Percentiles rank a stretch among this genome's conserved stretches.
Evolutionary conservation across 2,113 vertebrate genomes (phyloP).

Genomic region (Paraplagusia blochii): DNA sequence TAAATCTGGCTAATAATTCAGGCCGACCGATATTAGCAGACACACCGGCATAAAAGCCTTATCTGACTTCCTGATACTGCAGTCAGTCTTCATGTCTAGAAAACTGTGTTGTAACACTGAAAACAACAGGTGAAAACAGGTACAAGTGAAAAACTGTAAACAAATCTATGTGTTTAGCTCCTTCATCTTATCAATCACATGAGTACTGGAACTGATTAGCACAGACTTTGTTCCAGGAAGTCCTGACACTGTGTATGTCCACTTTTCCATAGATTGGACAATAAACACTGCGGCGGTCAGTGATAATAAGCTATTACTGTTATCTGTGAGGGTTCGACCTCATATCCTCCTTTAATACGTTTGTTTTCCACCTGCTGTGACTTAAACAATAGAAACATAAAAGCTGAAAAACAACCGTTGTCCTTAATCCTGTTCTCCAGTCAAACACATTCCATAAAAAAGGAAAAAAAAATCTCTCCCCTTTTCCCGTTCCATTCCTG

Average conservation of each 20-base stretch:
- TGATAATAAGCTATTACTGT: not conserved
- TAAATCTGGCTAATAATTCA: too few species aligned
- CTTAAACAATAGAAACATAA: too few species aligned
- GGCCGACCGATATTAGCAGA: too few species aligned
- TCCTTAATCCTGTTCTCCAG: not conserved
- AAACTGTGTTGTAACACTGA: too few species aligned
- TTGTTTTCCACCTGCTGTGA: too few species aligned
- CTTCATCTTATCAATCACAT: slow-evolving; percentile 47
- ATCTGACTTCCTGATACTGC: too few species aligned
- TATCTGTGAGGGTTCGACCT: too few species aligned
- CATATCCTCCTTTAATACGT: too few species aligned
- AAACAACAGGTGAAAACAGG: not conserved
- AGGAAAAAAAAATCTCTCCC: not conserved
- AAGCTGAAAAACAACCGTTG: not conserved
- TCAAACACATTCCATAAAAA: not conserved
- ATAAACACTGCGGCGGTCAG: not conserved
- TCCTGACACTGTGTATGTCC: not conserved
- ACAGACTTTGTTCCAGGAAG: not conserved
- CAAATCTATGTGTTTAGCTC: slow-evolving; percentile 11
- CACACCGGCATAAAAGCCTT: too few species aligned
- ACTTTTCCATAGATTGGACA: not conserved
- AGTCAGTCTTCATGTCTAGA: too few species aligned
- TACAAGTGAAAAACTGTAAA: not conserved
- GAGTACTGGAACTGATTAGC: slow-evolving; percentile 4
- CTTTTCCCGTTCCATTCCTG: too few species aligned